Evolutionary conservation across 35 echinoderm and acorn worm species (phyloP), one percentile per base, ranked within the genome.

Genomic region (Lytechinus pictus): DNA sequence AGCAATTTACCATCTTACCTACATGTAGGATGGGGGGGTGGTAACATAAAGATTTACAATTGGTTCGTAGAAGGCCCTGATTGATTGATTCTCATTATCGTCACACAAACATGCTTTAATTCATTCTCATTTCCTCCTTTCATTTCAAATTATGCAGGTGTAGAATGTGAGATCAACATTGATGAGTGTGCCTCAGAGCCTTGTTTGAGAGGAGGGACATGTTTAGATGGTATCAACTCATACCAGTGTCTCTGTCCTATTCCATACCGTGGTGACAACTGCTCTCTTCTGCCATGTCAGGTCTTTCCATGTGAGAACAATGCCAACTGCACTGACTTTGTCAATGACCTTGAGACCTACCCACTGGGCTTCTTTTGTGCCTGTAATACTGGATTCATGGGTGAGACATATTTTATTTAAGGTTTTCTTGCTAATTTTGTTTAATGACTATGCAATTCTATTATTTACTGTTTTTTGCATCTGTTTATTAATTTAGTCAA

Each of bases 251-350:
- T 95, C 19, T 98, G 97, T 94, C 94, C 91, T 6, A 54, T 57
- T 5, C 96, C 97, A 16, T 96, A 98, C 55, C 86, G 95, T 52
- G 97, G 97, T 51, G 66, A 94, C 51, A 94, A 97, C 79, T 98
- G 97, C 89, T 97, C 95, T 16, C 57, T 97, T 19, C 89, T 95
- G 9, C 97, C 97, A 4, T 98, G 97, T 89, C 89, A 98, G 91
- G 94, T 87, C 29, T 94, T 95, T 19, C 97, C 95, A 9, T 98
- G 97, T 29, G 96, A 98, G 91, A 98, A 98, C 92, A 94, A 94
- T 44, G 97, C 94, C 44, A 94, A 94, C 57, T 98, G 97, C 53
- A 97, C 93, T 4, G 72, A 98, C 58, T 21, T 86, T 51, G 27
- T 95, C 14, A 95, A 95, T 24, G 66, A 97, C 87, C 86, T 92